Percentiles rank a stretch among this genome's conserved stretches.
Evolutionary conservation across 2,888 invertebrate species (phyloP).

Genomic region (Allolobophora icterica): DNA sequence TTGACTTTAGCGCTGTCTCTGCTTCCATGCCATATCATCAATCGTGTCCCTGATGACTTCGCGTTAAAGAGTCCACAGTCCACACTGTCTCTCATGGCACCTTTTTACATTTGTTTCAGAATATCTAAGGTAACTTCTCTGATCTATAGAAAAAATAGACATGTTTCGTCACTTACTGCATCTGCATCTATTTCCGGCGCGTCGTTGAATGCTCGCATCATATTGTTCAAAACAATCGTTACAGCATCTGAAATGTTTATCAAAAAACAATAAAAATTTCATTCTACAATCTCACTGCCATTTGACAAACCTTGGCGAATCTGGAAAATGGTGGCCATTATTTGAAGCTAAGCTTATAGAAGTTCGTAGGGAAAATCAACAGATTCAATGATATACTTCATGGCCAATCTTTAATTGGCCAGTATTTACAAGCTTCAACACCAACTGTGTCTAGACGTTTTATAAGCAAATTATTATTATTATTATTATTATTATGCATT

Average conservation of each 20-base stretch:
- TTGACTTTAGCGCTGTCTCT: too few relatives aligned
- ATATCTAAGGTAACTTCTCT: not conserved
- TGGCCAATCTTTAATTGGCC: too few relatives aligned
- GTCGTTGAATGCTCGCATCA: slow-evolving; percentile 66
- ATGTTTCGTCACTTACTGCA: slow-evolving; percentile 49
- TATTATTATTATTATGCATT: too few relatives aligned
- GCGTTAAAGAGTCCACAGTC: too few relatives aligned
- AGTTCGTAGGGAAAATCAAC: not conserved
- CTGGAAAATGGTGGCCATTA: not conserved
- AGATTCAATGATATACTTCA: too few relatives aligned
- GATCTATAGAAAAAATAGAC: not conserved
- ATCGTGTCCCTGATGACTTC: too few relatives aligned
- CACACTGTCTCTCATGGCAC: too few relatives aligned
- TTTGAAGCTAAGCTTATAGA: not conserved
- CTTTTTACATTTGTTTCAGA: not conserved
- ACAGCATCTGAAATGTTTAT: slow-evolving; percentile 66
- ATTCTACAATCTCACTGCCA: not conserved
- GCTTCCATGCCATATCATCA: too few relatives aligned
- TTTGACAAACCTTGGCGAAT: not conserved
- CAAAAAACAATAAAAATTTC: not conserved
- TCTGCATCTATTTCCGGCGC: slow-evolving; percentile 53
- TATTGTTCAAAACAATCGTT: slow-evolving; percentile 69
- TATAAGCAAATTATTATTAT: too few relatives aligned
- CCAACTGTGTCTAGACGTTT: too few relatives aligned
- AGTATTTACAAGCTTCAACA: too few relatives aligned